Percentiles rank a stretch among this genome's conserved stretches.
Evolutionary conservation across 2,888 invertebrate species (phyloP).

Genomic region (Synergus itoensis): DNA sequence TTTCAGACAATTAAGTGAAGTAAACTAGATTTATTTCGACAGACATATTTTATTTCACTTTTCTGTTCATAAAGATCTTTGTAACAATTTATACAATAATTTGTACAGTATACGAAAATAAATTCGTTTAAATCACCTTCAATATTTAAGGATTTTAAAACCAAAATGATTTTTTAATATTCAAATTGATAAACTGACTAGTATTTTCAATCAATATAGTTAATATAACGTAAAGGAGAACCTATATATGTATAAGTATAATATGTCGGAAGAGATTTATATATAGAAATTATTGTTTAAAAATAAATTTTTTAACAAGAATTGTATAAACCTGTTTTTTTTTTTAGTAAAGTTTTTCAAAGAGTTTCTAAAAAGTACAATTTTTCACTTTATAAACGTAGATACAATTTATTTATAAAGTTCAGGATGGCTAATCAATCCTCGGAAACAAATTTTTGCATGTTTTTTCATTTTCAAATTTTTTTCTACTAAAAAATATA

Average conservation of each 20-base stretch:
- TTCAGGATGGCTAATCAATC: background rate
- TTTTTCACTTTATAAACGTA: background rate
- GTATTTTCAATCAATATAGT: background rate
- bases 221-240: background rate
- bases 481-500: background rate
- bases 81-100: slow-evolving; percentile 16
- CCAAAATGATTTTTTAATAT: background rate
- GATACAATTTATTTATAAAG: background rate
- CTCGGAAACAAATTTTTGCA: background rate
- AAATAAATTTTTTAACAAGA: background rate
- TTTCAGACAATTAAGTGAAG: background rate
- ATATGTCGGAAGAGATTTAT: background rate
- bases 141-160: background rate
- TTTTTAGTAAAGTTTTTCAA: background rate
- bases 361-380: background rate
- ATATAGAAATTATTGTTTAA: background rate
- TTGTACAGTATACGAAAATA: background rate
- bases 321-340: background rate
- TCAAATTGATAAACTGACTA: background rate
- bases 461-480: background rate
- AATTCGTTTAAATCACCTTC: background rate
- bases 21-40: background rate
- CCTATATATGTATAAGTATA: background rate
- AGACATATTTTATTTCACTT: background rate
- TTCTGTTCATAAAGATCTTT: slow-evolving; percentile 11